A percentile compares a stretch with the other conserved stretches of the same genome.
Conservation (phyloP, 2,888 invertebrate genomes). For the Heliconius erato region DNA sequence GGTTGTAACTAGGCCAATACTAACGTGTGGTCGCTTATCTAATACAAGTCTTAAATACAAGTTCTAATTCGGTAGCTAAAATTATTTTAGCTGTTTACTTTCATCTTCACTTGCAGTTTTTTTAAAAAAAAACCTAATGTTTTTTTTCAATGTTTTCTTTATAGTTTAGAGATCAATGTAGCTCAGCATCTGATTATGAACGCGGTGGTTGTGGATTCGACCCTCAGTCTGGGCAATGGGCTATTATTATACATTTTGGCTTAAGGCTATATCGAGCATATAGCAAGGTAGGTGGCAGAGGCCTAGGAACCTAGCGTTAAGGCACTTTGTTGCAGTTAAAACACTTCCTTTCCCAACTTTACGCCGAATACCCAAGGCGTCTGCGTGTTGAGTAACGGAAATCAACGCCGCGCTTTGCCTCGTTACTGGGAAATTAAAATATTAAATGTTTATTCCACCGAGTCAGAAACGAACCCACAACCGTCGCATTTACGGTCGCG, state of each 20-base stretch:
- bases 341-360: no score
- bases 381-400: background rate
- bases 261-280: background rate
- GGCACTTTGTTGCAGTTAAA: background rate
- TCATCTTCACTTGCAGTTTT: background rate
- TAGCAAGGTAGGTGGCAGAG: no score
- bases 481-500: no score
- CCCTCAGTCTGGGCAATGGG: no score
- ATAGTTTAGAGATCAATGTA: no score
- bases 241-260: background rate
- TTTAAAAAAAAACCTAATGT: no score
- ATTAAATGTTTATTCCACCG: no score
- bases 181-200: no score
- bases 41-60: background rate
- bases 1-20: conserved; percentile 46
- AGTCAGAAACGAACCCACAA: no score
- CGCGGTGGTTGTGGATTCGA: no score
- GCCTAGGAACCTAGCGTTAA: background rate
- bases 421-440: background rate
- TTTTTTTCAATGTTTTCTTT: no score
- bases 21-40: conserved; percentile 33
- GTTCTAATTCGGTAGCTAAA: background rate
- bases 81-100: background rate
- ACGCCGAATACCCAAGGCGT: background rate
- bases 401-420: background rate